Evolutionary conservation across 2,888 invertebrate genomes (phyloP), one percentile per base, ranked within the genome.

Genomic region (Nephrotoma flavescens): DNA sequence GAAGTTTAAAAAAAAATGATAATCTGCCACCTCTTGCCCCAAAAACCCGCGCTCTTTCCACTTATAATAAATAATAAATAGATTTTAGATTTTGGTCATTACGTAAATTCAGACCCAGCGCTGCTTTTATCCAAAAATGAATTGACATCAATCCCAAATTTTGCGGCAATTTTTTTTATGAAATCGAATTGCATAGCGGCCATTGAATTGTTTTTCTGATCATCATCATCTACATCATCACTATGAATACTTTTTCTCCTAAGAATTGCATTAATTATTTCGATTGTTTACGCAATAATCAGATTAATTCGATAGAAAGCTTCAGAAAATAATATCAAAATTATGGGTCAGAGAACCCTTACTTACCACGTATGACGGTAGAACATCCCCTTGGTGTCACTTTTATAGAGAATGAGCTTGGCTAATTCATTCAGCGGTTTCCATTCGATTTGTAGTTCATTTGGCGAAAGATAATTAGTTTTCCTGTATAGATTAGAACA

Each of bases 391-490:
- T 89, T 89, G 0, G 87, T 87, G 7, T 88, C 87, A 15, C 87
- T 86, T 86, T 89, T 88, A 71, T 88, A 88, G 0, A 89, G n/a
- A 87, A 88, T 88, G 7, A 88, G 87, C 83, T 87, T 87, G 47
- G 87, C 88, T 12, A 89, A 85, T 42, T 87, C 93, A 90, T 96
- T 97, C 7, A 98, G 92, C 11, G 97, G 97, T 88, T 95, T 93
- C 98, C 98, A 98, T 86, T 95, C 95, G 87, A 98, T 92, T 87
- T 93, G 93, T 87, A 98, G 90, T 88, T 98, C 98, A 87, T 95
- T 94, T 47, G 96, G 95, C 3, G 95, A 93, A 88, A 98, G 91
- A 88, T 97, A 92, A 89, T 95, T 93, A 88, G 93, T 94, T 92
- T 97, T 97, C 89, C 97, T 97, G 90, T 87, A 91, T 87, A 87